Evolutionary conservation across 2,113 vertebrate genomes (phyloP), one percentile per base, ranked within the genome.

Genomic region (Chloropsis cyanopogon): DNA sequence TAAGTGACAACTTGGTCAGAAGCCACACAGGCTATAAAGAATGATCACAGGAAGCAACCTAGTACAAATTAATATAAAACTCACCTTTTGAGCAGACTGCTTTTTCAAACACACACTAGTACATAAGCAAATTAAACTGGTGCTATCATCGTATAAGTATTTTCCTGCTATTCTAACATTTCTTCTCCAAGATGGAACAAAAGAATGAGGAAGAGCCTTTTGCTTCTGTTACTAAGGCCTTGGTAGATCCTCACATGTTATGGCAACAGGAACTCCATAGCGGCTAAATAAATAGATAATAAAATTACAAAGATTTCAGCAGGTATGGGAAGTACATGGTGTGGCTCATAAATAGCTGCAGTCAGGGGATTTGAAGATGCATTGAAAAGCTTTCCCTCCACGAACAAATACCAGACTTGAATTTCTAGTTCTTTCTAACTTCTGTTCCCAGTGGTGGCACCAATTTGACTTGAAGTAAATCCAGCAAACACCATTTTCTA

Each of bases 221-320:
- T 52, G 10, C 41, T 88, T 90, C 64, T 94, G 44, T 70, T 88
- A 50, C 42, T 50, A 52, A 78, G 64, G 14, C 5, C 14, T 75
- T 57, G 41, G 65, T 49, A 90, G 76, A 83, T 60, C 71, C 64
- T 90, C 50, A 61, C 8, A 2, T 35, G 50, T 87, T 88, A 59
- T 10, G 50, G 66, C 82, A 89, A 95, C 71, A 63, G 57, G 71
- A 91, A 47, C 29, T 57, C n/a, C 60, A 24, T 10, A 46, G 61
- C 10, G 39, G 47, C 76, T 92, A 92, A 94, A 80, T 76, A 95
- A 93, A 93, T 11, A 78, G 79, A 66, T 75, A 75, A 75, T n/a
- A 60, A 84, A 56, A 82, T 94, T 86, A 86, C 73, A 72, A 12
- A 42, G 65, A 54, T 69, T 75, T 81, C 19, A 4, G n/a, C 71